Conservation (phyloP, 1,140 invertebrate species). For the Wasmannia auropunctata region DNA sequence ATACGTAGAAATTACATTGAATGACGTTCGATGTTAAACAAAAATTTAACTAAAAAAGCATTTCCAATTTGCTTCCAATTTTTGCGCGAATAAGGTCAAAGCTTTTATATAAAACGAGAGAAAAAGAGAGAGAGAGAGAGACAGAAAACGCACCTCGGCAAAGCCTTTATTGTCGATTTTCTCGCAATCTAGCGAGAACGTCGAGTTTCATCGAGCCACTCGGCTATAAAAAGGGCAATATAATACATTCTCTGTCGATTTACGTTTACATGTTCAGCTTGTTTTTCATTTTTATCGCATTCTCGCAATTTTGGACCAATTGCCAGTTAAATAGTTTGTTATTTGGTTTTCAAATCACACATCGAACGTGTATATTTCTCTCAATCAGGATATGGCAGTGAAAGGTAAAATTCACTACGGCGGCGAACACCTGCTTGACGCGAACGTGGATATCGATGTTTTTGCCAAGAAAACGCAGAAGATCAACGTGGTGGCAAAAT, state of each 20-base stretch:
- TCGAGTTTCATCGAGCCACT: constrained; percentile 15
- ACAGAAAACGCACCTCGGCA: not conserved
- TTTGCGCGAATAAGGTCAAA: constrained; percentile 26
- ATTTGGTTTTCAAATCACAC: not conserved
- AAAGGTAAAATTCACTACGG: constrained; percentile 84
- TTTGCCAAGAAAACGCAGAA: constrained; percentile 88
- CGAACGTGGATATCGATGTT: constrained; percentile 87
- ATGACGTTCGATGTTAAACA: not conserved
- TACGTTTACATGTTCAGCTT: not conserved
- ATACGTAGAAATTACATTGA: not conserved
- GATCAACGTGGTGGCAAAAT: constrained; percentile 83
- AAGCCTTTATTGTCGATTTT: constrained; percentile 48
- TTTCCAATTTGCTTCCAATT: constrained; percentile 36
- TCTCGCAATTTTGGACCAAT: not conserved
- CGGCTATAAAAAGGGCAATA: not conserved
- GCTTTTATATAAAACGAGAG: constrained; percentile 35
- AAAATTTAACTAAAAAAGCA: constrained; percentile 17
- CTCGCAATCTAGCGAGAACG: constrained; percentile 32
- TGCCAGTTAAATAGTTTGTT: not conserved
- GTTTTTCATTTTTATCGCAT: not conserved
- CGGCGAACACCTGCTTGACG: constrained; percentile 81
- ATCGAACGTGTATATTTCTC: not conserved
- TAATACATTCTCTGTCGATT: not conserved
- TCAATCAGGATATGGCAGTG: constrained; percentile 84
- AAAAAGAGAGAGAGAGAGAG: constrained; percentile 4